Conservation (phyloP, 2,888 invertebrate species). For the Apotomis turbidana region DNA sequence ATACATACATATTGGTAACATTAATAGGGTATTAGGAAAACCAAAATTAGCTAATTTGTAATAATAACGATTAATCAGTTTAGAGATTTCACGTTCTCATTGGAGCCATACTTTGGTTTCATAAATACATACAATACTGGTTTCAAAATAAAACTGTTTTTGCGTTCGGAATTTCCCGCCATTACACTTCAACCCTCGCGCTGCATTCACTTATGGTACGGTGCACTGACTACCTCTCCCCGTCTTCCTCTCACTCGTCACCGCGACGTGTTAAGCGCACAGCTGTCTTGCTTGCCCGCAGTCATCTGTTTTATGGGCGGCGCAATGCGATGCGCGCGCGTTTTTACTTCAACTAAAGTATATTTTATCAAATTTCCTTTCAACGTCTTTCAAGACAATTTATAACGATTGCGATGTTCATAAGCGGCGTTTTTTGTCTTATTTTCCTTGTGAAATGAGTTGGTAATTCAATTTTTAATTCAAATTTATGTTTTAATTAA, state of each 20-base stretch:
- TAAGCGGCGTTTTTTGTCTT: neutral
- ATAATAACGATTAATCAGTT: too few species aligned
- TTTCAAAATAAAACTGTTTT: constrained; percentile 25
- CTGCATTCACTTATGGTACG: constrained; percentile 27
- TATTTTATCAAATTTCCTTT: constrained; percentile 43
- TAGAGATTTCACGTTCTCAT: neutral
- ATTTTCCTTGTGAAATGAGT: neutral
- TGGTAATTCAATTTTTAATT: neutral
- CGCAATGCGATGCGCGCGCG: constrained; percentile 64
- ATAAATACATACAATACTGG: neutral
- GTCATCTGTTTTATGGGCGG: constrained; percentile 72
- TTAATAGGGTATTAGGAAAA: too few species aligned
- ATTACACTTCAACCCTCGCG: constrained; percentile 42
- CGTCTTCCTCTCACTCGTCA: constrained; percentile 55
- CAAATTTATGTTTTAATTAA: constrained; percentile 1
- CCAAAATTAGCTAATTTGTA: too few species aligned
- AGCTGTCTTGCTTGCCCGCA: constrained; percentile 66
- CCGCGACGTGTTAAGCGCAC: constrained; percentile 43
- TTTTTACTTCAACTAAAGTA: constrained; percentile 49
- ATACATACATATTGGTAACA: too few species aligned
- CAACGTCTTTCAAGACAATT: constrained; percentile 25
- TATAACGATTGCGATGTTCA: neutral
- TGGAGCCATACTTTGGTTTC: neutral
- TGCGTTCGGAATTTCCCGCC: constrained; percentile 42
- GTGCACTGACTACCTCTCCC: constrained; percentile 43